Evolutionary conservation across 1,140 invertebrate species (phyloP).

Genomic region (Anthonomus grandis): DNA sequence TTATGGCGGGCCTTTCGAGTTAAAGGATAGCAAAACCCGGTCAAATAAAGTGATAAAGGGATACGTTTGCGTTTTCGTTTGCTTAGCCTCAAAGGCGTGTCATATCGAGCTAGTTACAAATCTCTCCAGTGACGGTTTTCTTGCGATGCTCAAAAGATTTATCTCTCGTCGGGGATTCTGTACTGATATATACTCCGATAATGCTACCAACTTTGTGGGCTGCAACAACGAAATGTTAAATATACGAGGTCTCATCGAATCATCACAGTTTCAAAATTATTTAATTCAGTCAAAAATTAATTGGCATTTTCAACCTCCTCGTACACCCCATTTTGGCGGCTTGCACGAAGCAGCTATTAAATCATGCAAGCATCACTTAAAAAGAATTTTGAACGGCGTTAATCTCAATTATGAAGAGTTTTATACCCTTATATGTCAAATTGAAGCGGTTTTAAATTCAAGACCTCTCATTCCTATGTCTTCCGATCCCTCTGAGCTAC

Average conservation of each 20-base stretch:
- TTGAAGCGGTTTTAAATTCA: conserved; percentile 42
- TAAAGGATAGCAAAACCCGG: conserved; percentile 15
- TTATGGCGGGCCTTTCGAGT: conserved; percentile 27
- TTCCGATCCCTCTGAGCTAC: conserved; percentile 34
- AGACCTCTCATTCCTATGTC: conserved; percentile 25
- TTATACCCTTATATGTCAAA: background rate
- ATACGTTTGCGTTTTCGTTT: conserved; percentile 21
- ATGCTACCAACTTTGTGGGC: conserved; percentile 17
- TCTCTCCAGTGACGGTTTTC: conserved; percentile 6
- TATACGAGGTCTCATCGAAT: background rate
- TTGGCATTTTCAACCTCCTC: conserved; percentile 47
- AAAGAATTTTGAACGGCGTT: conserved; percentile 26
- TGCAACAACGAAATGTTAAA: conserved; percentile 6
- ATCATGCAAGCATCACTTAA: too few species aligned
- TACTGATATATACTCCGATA: conserved; percentile 32
- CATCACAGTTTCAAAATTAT: background rate
- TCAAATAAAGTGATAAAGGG: conserved; percentile 7
- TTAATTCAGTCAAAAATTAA: conserved; percentile 1
- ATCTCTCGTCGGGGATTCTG: conserved; percentile 35
- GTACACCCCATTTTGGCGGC: too few species aligned
- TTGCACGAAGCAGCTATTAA: too few species aligned
- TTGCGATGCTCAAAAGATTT: conserved; percentile 37
- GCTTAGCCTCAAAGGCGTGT: conserved; percentile 17
- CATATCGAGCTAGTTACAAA: conserved; percentile 12
- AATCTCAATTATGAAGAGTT: background rate